phyloP scores from a whole-genome alignment of 2,113 vertebrate genomes.

The Osmerus eperlanus region DNA sequence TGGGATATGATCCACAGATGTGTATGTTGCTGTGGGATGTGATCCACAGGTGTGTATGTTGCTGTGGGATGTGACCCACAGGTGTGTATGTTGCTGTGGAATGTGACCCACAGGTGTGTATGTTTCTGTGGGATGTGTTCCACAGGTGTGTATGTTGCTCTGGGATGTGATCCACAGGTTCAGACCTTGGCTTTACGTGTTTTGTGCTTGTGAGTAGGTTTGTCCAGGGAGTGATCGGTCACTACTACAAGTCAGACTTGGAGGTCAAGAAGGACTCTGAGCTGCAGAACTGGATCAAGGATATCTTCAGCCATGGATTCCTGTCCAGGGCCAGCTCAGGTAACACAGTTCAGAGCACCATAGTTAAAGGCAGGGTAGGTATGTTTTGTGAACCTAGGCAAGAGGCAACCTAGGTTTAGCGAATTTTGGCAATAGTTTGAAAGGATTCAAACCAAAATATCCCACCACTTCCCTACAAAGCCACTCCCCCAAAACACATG shows the following conservation, averaged over 20 bases:
- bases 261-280: slow-evolving; percentile 66
- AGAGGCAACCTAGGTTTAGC: no score
- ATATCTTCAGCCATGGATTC: slow-evolving; percentile 72
- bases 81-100: no score
- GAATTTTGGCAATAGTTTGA: no score
- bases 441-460: no score
- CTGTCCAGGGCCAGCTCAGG: slow-evolving; percentile 56
- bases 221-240: slow-evolving; percentile 47
- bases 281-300: slow-evolving; percentile 76
- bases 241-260: slow-evolving; percentile 52
- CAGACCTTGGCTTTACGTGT: no score
- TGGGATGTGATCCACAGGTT: no score
- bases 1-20: slow-evolving; percentile 8
- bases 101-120: no score
- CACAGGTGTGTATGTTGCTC: no score
- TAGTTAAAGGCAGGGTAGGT: not conserved
- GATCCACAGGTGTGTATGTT: not conserved
- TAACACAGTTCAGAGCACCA: slow-evolving; percentile 21
- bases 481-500: no score
- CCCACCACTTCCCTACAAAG: no score
- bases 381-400: no score
- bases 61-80: slow-evolving; percentile 45
- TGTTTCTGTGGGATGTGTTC: no score
- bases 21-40: not conserved
- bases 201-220: slow-evolving; percentile 58